These are phyloP conservation scores for Heliconius charithonia DNA, from an alignment of 2,888 invertebrate genomes.

Conservation along the genomic window DNA sequence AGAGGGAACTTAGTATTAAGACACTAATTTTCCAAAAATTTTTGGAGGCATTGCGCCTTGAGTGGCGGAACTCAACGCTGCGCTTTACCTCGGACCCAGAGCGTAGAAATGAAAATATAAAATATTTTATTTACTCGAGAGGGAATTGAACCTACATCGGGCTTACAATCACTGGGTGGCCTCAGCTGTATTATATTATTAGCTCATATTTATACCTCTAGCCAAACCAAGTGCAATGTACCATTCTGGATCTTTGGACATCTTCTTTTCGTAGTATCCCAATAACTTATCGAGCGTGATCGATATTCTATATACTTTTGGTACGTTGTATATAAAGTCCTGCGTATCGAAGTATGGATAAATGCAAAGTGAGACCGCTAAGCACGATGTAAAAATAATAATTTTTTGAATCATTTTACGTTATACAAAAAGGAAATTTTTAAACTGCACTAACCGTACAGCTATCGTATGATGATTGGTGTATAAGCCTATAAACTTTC, in stretches of 20 bases:
- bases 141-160: too few species aligned
- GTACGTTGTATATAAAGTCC: conserved; percentile 80
- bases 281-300: conserved; percentile 73
- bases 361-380: conserved; percentile 57
- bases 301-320: conserved; percentile 76
- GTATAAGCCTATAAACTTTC: conserved; percentile 32
- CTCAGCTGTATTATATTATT: background rate
- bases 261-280: conserved; percentile 74
- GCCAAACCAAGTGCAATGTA: conserved; percentile 72
- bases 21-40: too few species aligned
- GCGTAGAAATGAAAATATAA: too few species aligned
- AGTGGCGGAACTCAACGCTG: too few species aligned
- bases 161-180: too few species aligned
- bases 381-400: conserved; percentile 58
- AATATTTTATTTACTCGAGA: too few species aligned
- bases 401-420: conserved; percentile 67
- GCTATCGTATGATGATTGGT: conserved; percentile 69
- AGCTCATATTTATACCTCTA: conserved; percentile 61
- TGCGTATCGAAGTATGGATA: conserved; percentile 80
- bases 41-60: too few species aligned
- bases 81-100: too few species aligned
- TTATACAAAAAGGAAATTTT: conserved; percentile 57
- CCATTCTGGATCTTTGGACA: conserved; percentile 80
- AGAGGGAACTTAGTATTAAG: too few species aligned
- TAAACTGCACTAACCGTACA: conserved; percentile 60